Evolutionary conservation across 2,113 vertebrate species (phyloP), one percentile per base, ranked within the genome.

Genomic region (Cyprinodon brontotheroides): DNA sequence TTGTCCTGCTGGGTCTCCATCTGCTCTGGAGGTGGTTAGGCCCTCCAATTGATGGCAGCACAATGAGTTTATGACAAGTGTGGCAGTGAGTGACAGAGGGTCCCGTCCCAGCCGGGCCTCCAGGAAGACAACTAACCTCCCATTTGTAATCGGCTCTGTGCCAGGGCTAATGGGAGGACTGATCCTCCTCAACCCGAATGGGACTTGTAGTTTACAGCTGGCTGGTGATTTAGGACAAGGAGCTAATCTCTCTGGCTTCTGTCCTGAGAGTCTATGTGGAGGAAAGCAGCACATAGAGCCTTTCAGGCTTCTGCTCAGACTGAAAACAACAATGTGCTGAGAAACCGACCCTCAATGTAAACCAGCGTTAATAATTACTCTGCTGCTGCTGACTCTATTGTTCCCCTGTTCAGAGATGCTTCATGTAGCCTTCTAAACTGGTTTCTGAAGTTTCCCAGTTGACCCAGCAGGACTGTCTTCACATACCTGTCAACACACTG

Each of bases 171-270:
- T 89, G 90, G 89, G 82, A 83, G 89, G 85, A 89, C 74, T 79
- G 86, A 79, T 85, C 70, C 86, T 83, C 88, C 85, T 83, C 87
- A 85, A 86, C 89, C 65, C 87, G 87, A 68, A 72, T 86, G 89
- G 90, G 89, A 91, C 83, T 88, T 90, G 92, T 91, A 90, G 87
- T 92, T 89, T 89, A 89, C 90, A 89, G 89, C 86, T 91, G 90
- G 80, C 75, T 89, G 85, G 79, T 89, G 84, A 85, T 88, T 79
- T 80, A 83, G 88, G 79, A 86, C 86, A 88, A 81, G 78, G 72
- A 87, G 79, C 37, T 75, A 74, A 83, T 80, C 74, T 82, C 82
- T 67, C 53, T 50, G 80, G 75, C 70, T 88, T 81, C 65, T 68
- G 81, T 77, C 80, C 74, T 68, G 40, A 69, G 72, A 75, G 41